Percentiles rank a stretch among this genome's conserved stretches.
Evolutionary conservation across 2,888 invertebrate species (phyloP).

Genomic region (Pollenia labialis): DNA sequence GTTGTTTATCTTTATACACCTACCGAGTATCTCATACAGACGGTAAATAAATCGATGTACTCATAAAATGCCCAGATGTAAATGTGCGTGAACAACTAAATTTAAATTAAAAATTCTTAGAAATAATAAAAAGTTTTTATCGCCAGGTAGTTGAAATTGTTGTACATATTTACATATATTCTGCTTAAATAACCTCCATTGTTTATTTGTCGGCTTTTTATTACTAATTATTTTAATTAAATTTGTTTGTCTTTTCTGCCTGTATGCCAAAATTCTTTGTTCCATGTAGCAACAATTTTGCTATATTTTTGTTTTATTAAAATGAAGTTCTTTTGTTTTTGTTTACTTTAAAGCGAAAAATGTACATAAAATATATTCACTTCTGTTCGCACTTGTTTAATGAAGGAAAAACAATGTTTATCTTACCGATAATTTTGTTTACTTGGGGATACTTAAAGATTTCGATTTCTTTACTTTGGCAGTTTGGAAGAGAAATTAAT

Average conservation of each 20-base stretch:
- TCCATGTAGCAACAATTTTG: slow-evolving; percentile 33
- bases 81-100: neutral
- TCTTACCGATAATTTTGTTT: slow-evolving; percentile 34
- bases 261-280: slow-evolving; percentile 23
- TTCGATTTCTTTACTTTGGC: slow-evolving; percentile 32
- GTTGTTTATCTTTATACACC: neutral
- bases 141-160: slow-evolving; percentile 9
- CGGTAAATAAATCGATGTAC: neutral
- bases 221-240: neutral
- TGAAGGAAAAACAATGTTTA: slow-evolving; percentile 48
- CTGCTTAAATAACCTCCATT: slow-evolving; percentile 1
- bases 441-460: slow-evolving; percentile 37
- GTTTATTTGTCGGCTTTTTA: slow-evolving; percentile 3
- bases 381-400: slow-evolving; percentile 65
- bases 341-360: slow-evolving; percentile 41
- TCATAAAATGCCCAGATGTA: neutral
- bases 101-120: neutral
- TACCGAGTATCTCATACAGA: neutral
- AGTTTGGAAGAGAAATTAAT: slow-evolving; percentile 22
- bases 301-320: neutral
- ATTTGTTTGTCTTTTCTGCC: neutral
- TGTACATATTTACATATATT: neutral
- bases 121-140: neutral
- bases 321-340: slow-evolving; percentile 12
- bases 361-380: slow-evolving; percentile 28